Conservation (phyloP, 2,113 vertebrate species). For the Lagopus muta region DNA sequence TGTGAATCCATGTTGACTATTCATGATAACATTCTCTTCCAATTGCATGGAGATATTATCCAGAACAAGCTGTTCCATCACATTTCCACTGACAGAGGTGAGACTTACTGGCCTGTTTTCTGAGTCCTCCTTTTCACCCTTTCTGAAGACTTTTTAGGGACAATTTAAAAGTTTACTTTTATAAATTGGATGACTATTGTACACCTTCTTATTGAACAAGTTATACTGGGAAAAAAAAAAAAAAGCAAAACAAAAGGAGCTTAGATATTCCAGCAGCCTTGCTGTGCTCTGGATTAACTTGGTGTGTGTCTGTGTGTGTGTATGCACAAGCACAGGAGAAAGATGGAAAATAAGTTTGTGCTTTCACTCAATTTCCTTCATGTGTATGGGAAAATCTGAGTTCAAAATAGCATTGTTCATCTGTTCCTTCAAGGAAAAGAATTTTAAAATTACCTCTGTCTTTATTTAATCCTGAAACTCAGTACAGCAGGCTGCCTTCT, state of each 20-base stretch:
- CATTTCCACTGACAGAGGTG: too few relatives aligned
- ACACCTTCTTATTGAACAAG: background rate
- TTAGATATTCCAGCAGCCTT: background rate
- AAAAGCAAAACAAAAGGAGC: background rate
- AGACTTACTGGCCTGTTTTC: too few relatives aligned
- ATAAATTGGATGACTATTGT: accelerated
- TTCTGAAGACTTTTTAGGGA: too few relatives aligned
- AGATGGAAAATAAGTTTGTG: background rate
- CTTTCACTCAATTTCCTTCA: background rate
- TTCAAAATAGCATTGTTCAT: background rate
- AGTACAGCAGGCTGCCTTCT: background rate
- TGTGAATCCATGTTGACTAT: too few relatives aligned
- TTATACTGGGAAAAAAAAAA: background rate
- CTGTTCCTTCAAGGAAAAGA: background rate
- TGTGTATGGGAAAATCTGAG: background rate
- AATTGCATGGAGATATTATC: too few relatives aligned
- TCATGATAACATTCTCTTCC: too few relatives aligned
- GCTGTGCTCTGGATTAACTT: background rate
- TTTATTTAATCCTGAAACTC: background rate
- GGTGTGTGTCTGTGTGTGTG: background rate
- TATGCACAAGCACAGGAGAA: accelerated
- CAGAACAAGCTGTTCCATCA: too few relatives aligned
- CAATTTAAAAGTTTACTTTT: background rate
- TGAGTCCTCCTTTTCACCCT: too few relatives aligned
- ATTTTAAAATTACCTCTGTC: background rate